Evolutionary conservation across 2,888 invertebrate genomes (phyloP).

Genomic region (Kryphioiulus occultus): DNA sequence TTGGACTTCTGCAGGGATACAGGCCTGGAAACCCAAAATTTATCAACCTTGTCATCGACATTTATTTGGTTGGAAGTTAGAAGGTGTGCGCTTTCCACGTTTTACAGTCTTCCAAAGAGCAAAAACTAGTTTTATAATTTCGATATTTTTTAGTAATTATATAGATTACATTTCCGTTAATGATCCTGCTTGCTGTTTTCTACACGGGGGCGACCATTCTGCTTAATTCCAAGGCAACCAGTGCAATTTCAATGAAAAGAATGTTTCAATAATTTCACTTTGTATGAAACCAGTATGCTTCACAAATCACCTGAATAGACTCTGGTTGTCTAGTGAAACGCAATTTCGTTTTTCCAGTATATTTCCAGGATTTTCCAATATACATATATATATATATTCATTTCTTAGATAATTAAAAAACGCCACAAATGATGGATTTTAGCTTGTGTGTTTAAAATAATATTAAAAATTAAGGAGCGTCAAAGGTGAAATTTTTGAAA

Average conservation of each 20-base stretch:
- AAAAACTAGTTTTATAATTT: slow-evolving; percentile 29
- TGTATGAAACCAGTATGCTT: not conserved
- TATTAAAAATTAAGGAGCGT: too few relatives aligned
- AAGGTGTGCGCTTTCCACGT: not conserved
- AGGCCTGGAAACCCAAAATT: not conserved
- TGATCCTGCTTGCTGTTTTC: not conserved
- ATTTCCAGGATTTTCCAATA: too few relatives aligned
- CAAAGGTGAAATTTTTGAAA: too few relatives aligned
- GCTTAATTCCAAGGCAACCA: not conserved
- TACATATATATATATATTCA: too few relatives aligned
- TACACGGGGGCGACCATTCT: not conserved
- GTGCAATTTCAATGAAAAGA: too few relatives aligned
- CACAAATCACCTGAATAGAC: too few relatives aligned
- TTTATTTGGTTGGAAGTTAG: not conserved
- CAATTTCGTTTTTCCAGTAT: too few relatives aligned
- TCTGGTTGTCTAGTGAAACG: too few relatives aligned
- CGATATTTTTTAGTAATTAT: not conserved
- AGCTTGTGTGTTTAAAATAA: too few relatives aligned
- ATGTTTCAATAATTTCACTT: not conserved
- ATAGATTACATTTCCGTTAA: not conserved
- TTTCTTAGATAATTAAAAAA: too few relatives aligned
- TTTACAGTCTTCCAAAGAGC: not conserved
- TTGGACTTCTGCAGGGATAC: not conserved
- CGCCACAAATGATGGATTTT: too few relatives aligned
- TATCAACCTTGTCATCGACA: not conserved